Base-by-base conservation (phyloP, 2,888 invertebrate genomes). In the Rhodophaea formosa region DNA sequence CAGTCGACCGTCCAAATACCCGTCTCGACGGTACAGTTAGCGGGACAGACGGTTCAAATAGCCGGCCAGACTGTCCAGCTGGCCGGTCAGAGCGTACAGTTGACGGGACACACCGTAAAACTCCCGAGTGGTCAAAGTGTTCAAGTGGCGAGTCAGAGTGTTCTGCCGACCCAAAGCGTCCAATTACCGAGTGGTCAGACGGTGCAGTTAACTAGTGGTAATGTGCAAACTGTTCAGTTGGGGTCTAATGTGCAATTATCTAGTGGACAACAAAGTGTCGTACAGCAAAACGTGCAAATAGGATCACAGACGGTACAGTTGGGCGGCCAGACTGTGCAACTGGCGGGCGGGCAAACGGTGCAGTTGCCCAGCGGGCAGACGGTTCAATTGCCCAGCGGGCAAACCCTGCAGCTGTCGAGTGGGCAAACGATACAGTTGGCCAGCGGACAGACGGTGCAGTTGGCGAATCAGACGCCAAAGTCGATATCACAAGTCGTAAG, bases 21-120 rank as follows among this genome's bases (percentile, higher is more conserved):
- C 0, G 84, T 85, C 0, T 85, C 86, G 0, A 76, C 85, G 1
- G 88, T 82, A 8, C 92, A 81, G 62, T 69, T 80, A 47, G 79
- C 78, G n/a, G 86, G 83, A 17, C 86, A 82, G 61, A 86, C 80
- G 12, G 86, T 84, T 30, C 88, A 82, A 68, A 82, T 87, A 12
- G 86, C 67, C 43, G 88, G 83, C 35, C 90, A 90, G 65, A 88
- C 86, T 0, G 86, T 88, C 0, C 88, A 88, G 58, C 58, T 88
- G 45, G 81, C 84, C 10, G 85, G 87, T 23, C 88, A 84, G 59
- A 88, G 84, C 39, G 84, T 90, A 3, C 89, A 89, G 54, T 62
- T 89, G 10, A 88, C 80, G 12, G 92, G 82, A 0, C 85, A 93
- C 55, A 92, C 92, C 0, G 92, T 88, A 1, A 87, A 89, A 62